Conservation (phyloP, 2,797 vertebrate genomes). For the Erethizon dorsatum region DNA sequence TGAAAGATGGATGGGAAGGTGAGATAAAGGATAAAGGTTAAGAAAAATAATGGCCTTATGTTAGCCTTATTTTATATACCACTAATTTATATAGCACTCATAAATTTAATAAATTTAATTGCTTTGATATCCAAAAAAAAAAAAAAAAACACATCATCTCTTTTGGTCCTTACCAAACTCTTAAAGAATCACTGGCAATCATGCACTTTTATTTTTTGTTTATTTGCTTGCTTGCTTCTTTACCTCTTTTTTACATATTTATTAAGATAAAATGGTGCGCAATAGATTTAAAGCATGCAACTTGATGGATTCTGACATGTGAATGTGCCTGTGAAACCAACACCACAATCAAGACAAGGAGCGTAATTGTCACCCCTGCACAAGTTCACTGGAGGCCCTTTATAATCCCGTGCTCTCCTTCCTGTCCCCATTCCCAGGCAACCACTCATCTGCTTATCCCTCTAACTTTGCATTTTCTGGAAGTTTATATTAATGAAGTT, state of each 20-base stretch:
- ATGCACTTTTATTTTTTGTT: not conserved
- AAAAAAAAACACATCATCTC: too few relatives aligned
- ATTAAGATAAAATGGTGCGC: not conserved
- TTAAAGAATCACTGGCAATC: not conserved
- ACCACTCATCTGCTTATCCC: not conserved
- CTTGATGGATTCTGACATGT: not conserved
- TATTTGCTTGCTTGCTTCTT: not conserved
- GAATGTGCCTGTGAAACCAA: not conserved
- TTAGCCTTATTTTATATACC: not conserved
- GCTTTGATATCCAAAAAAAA: constrained; percentile 60
- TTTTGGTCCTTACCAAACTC: not conserved
- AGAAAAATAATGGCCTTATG: not conserved
- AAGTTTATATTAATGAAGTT: not conserved
- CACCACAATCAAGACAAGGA: not conserved
- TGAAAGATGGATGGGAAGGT: not conserved
- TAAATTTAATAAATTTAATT: constrained; percentile 42
- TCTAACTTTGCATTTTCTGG: not conserved
- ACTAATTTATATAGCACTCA: constrained; percentile 7
- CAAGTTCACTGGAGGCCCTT: not conserved
- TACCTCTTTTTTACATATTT: not conserved
- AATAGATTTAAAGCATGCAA: not conserved
- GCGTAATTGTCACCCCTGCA: not conserved
- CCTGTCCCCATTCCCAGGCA: not conserved
- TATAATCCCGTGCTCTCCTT: not conserved
- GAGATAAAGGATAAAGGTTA: not conserved